Evolutionary conservation across 2,113 vertebrate species (phyloP).

Genomic region (Blennius ocellaris): DNA sequence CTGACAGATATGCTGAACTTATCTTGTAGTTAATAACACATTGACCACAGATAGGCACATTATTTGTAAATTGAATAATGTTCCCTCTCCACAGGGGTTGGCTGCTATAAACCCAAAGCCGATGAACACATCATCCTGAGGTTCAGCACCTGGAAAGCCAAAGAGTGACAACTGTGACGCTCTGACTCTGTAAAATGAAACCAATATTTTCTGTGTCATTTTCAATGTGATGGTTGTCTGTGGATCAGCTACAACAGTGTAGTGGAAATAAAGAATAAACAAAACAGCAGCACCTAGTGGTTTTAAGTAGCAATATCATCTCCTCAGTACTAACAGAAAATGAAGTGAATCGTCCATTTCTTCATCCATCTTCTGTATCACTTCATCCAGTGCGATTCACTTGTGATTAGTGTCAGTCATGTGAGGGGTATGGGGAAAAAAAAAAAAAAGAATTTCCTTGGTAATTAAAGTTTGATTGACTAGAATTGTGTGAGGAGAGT

Average conservation of each 20-base stretch:
- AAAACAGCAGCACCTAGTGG: conserved; percentile 60
- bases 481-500: not conserved
- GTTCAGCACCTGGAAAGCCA: conserved; percentile 56
- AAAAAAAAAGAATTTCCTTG: too few species aligned
- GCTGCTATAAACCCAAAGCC: conserved; percentile 66
- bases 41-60: not conserved
- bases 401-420: too few species aligned
- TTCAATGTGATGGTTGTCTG: not conserved
- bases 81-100: conserved; percentile 59
- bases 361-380: too few species aligned
- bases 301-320: not conserved
- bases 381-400: too few species aligned
- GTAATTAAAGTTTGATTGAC: not conserved
- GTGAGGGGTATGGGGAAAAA: too few species aligned
- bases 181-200: not conserved
- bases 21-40: not conserved
- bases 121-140: conserved; percentile 72
- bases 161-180: not conserved
- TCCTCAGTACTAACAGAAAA: not conserved
- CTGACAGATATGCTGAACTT: not conserved
- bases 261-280: conserved; percentile 3
- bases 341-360: too few species aligned
- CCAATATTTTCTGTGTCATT: not conserved
- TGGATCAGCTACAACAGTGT: not conserved
- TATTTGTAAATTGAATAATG: not conserved